phyloP scores from a whole-genome alignment of 2,888 invertebrate genomes.

The Acanthococcus lagerstroemiae region DNA sequence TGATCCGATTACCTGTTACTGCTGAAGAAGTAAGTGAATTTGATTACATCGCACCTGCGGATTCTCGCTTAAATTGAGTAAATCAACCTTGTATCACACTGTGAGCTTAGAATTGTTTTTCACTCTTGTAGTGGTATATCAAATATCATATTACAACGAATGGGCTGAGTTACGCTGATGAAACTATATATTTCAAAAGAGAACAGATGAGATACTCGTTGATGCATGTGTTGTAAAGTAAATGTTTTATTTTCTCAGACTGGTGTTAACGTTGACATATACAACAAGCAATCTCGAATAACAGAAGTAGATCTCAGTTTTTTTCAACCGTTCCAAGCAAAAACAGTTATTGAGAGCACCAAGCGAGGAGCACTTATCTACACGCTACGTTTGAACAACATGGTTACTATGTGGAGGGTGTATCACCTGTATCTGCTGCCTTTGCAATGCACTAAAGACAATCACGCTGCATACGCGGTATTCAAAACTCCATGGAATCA shows the following conservation, averaged over 20 bases:
- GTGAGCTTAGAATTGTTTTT: too few species aligned
- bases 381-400: background rate
- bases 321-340: background rate
- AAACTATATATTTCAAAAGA: background rate
- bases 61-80: background rate
- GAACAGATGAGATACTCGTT: background rate
- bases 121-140: too few species aligned
- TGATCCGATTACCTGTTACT: constrained; percentile 3
- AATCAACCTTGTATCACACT: too few species aligned
- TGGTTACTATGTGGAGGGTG: constrained; percentile 13
- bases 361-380: constrained; percentile 11
- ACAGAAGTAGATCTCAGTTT: constrained; percentile 1
- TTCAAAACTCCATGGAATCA: constrained; percentile 23
- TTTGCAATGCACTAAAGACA: constrained; percentile 1
- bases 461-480: constrained; percentile 10
- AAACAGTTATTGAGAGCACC: constrained; percentile 5
- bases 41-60: too few species aligned
- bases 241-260: background rate
- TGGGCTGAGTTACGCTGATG: too few species aligned
- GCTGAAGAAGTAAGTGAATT: constrained; percentile 3
- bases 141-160: too few species aligned
- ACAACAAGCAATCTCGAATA: constrained; percentile 1
- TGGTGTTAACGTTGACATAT: constrained; percentile 9
- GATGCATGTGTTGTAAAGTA: too few species aligned
- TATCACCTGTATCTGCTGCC: constrained; percentile 12